Evolutionary conservation across 2,113 vertebrate species (phyloP).

Genomic region (Pitta sordida): DNA sequence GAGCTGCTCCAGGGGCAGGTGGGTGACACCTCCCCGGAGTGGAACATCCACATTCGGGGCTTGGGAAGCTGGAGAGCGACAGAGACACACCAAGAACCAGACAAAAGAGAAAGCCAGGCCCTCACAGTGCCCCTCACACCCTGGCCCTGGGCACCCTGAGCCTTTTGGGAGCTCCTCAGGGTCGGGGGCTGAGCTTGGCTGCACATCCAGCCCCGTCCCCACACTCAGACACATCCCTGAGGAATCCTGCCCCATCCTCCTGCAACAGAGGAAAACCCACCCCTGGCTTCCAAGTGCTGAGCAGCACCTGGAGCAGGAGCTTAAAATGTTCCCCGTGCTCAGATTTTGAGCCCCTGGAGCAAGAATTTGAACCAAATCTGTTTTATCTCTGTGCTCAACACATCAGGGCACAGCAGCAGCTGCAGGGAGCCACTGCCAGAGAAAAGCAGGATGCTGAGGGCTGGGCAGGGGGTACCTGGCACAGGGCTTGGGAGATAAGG

Average conservation of each 20-base stretch:
- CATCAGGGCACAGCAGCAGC: not conserved
- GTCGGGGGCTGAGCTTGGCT: not conserved
- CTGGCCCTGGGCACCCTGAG: accelerated
- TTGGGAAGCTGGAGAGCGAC: not conserved
- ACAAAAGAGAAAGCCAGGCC: not conserved
- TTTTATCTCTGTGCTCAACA: not conserved
- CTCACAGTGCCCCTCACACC: not conserved
- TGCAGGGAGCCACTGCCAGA: accelerated
- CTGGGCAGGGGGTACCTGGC: not conserved
- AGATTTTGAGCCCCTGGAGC: not conserved
- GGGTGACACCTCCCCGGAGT: not conserved
- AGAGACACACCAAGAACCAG: not conserved
- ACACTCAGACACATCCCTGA: accelerated
- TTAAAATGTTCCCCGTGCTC: not conserved
- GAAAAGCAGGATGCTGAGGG: not conserved
- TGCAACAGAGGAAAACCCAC: not conserved
- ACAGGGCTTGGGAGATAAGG: not conserved
- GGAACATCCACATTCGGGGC: accelerated
- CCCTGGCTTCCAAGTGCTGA: accelerated
- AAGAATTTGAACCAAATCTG: not conserved
- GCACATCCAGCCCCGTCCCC: not conserved
- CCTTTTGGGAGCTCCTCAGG: not conserved
- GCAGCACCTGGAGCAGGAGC: not conserved
- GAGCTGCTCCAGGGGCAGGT: not conserved
- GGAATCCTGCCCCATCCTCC: not conserved